Percentiles rank a stretch among this genome's conserved stretches.
These are phyloP conservation scores for Aythya baeri DNA, from an alignment of 2,113 vertebrate genomes.

Conservation along the genomic window DNA sequence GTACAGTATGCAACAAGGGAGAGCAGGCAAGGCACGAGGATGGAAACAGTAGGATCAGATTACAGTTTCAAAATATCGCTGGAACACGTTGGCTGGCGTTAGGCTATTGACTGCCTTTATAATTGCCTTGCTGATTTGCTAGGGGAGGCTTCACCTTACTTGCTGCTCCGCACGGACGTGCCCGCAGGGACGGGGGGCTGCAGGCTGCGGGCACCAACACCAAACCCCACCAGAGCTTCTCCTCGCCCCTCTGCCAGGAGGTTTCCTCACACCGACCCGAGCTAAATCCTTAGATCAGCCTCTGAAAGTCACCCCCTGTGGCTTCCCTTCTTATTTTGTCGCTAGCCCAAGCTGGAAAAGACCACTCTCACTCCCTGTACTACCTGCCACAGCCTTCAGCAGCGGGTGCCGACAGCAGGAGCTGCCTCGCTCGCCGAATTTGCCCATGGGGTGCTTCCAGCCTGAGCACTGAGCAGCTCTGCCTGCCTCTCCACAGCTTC, in stretches of 20 bases:
- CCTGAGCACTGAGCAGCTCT: not conserved
- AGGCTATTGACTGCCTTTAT: constrained; percentile 74
- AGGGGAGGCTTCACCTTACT: constrained; percentile 77
- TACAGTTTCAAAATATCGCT: constrained; percentile 79
- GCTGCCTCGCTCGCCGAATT: not conserved
- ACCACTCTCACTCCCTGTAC: not conserved
- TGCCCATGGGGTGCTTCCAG: not conserved
- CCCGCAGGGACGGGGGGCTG: constrained; percentile 48
- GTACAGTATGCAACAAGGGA: constrained; percentile 74
- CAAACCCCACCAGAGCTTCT: not conserved
- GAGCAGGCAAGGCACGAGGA: constrained; percentile 67
- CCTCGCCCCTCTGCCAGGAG: not conserved
- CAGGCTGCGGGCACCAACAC: not conserved
- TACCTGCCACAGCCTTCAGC: not conserved
- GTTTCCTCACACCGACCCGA: not conserved
- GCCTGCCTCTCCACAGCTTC: not conserved
- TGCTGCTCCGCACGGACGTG: constrained; percentile 73
- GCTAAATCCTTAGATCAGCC: not conserved
- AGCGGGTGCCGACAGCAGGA: not conserved
- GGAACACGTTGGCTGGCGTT: constrained; percentile 71
- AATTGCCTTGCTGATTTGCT: constrained; percentile 81
- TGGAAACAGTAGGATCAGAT: constrained; percentile 80
- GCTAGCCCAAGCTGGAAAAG: not conserved
- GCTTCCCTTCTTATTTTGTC: not conserved
- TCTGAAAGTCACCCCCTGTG: not conserved